Evolutionary conservation across 1,140 invertebrate species (phyloP).

Genomic region (Scaptomyza pallida): DNA sequence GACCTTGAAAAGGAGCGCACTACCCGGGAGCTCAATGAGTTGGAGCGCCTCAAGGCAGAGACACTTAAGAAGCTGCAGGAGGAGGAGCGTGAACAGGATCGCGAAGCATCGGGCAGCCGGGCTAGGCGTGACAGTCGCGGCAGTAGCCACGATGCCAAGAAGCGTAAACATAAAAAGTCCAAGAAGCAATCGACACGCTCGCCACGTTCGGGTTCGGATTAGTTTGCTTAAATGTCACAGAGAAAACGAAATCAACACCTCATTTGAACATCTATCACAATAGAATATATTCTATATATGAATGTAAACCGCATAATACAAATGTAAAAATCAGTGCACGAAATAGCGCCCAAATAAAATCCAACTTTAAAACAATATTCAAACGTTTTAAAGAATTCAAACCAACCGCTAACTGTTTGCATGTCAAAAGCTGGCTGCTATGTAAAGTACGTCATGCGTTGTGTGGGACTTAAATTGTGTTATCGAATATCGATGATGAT

Average conservation of each 20-base stretch:
- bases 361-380: conserved; percentile 11
- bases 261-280: conserved; percentile 21
- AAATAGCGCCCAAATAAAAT: conserved; percentile 55
- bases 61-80: conserved; percentile 77
- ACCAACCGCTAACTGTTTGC: neutral
- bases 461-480: neutral
- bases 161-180: conserved; percentile 85
- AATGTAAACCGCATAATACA: conserved; percentile 19
- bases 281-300: conserved; percentile 27
- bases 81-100: conserved; percentile 58
- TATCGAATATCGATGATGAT: neutral
- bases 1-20: conserved; percentile 80
- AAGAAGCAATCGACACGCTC: conserved; percentile 75
- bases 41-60: conserved; percentile 78
- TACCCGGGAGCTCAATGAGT: conserved; percentile 70
- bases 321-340: conserved; percentile 60
- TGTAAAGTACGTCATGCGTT: neutral
- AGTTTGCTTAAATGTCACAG: conserved; percentile 21
- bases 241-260: conserved; percentile 10
- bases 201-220: conserved; percentile 53
- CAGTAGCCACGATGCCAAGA: conserved; percentile 74
- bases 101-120: conserved; percentile 25
- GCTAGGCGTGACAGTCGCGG: conserved; percentile 46
- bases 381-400: neutral
- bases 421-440: conserved; percentile 1